Evolutionary conservation across 2,888 invertebrate species (phyloP), one percentile per base, ranked within the genome.

Genomic region (Holacanthella duospinosa): DNA sequence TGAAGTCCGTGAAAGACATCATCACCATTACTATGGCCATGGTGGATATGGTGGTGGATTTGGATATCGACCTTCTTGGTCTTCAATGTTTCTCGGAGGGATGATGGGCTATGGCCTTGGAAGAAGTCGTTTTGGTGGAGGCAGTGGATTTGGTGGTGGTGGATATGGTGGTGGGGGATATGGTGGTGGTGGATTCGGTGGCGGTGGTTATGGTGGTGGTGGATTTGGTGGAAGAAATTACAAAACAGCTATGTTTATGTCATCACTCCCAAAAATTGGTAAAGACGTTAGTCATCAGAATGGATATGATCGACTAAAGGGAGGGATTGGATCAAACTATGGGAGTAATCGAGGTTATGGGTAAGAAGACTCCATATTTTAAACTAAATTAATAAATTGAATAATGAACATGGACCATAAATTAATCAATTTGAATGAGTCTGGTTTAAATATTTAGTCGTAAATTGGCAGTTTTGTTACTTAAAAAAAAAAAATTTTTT

Each of bases 201-300:
- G n/a, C 16, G 61, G 60, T 1, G 58, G 64, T 3, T 61, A 36
- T 26, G 59, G 65, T 4, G 64, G 67, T 43, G 59, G 62, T 6
- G 64, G 64, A 2, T 57, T 58, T 29, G 66, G 71, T 1, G 64
- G 66, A n/a, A 55, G 55, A 3, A 65, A 64, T 59, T 68, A 66
- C 57, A 71, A 71, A 60, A 66, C 72, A 1, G 67, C 69, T 1
- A 66, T 72, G 68, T 25, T 71, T 12, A 66, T 72, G 68, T 68
- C 68, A 1, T 68, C 72, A 6, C 63, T 72, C 48, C 72, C 72
- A 2, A 55, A 55, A 19, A 66, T 67, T 27, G 70, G 69, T 2
- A 67, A 65, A 56, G 60, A 66, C 21, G 29, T 67, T 2, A 61
- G 57, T 3, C 54, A 55, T 25, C 28, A 55, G 24, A n/a, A 48